Conservation (phyloP, 2,113 vertebrate genomes). For the Geococcyx californianus region DNA sequence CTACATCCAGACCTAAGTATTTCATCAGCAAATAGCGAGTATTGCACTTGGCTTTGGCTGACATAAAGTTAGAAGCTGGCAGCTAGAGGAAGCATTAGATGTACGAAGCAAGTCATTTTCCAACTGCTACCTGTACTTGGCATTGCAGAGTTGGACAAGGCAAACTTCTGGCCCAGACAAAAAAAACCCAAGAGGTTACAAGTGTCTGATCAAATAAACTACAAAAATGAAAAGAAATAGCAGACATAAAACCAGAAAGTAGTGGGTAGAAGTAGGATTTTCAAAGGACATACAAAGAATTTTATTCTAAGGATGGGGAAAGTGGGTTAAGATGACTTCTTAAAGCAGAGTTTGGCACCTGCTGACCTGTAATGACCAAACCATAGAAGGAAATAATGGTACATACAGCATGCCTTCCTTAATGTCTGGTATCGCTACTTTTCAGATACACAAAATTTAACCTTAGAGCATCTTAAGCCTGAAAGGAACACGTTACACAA, state of each 20-base stretch:
- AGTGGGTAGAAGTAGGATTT: not conserved
- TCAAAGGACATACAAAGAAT: not conserved
- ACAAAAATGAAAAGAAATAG: not conserved
- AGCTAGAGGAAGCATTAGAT: not conserved
- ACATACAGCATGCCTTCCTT: not conserved
- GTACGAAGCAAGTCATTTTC: not conserved
- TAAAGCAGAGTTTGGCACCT: not conserved
- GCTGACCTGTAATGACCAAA: not conserved
- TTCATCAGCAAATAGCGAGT: not conserved
- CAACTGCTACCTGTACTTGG: not conserved
- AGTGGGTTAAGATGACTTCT: not conserved
- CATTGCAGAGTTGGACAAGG: not conserved
- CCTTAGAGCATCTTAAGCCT: slow-evolving; percentile 24
- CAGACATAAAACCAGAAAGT: not conserved
- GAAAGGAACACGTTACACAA: not conserved
- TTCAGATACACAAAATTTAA: not conserved
- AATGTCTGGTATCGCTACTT: not conserved
- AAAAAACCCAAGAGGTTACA: not conserved
- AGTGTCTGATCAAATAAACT: not conserved
- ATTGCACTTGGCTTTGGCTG: not conserved
- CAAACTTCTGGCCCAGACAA: not conserved
- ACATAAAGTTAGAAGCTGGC: not conserved
- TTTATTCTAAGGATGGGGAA: not conserved
- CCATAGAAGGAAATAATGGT: not conserved
- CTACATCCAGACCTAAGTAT: not conserved